Evolutionary conservation across 2,888 invertebrate genomes (phyloP).

Genomic region (Choristoneura rosaceana): DNA sequence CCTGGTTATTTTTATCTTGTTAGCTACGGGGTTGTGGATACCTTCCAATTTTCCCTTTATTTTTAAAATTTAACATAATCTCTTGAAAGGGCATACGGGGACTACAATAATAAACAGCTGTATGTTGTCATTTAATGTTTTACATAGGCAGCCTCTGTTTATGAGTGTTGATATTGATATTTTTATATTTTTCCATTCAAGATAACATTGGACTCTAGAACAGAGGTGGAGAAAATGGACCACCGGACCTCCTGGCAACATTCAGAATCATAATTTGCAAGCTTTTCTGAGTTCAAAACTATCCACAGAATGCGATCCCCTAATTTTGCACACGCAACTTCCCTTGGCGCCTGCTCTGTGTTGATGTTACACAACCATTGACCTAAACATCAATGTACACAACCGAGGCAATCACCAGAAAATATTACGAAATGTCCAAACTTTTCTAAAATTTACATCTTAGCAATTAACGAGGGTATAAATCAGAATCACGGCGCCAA

Average conservation of each 20-base stretch:
- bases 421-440: conserved; percentile 17
- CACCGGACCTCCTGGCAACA: too few relatives aligned
- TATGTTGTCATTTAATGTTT: background rate
- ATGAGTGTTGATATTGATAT: background rate
- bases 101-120: background rate
- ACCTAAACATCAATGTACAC: too few relatives aligned
- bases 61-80: conserved; percentile 1
- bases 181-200: too few relatives aligned
- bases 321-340: too few relatives aligned
- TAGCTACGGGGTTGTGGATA: background rate
- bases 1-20: background rate
- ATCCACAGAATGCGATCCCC: too few relatives aligned
- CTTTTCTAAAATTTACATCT: conserved; percentile 13
- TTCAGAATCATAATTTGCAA: too few relatives aligned
- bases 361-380: conserved; percentile 2
- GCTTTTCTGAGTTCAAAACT: too few relatives aligned
- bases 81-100: background rate
- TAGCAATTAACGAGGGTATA: conserved; percentile 13
- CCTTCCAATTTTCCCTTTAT: background rate
- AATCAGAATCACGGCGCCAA: conserved; percentile 17
- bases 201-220: too few relatives aligned
- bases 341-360: too few relatives aligned
- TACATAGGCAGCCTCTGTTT: background rate
- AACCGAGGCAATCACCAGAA: background rate
- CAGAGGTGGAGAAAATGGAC: too few relatives aligned